Conservation (phyloP, 2,113 vertebrate genomes). For the Ceuthmochares aereus region DNA sequence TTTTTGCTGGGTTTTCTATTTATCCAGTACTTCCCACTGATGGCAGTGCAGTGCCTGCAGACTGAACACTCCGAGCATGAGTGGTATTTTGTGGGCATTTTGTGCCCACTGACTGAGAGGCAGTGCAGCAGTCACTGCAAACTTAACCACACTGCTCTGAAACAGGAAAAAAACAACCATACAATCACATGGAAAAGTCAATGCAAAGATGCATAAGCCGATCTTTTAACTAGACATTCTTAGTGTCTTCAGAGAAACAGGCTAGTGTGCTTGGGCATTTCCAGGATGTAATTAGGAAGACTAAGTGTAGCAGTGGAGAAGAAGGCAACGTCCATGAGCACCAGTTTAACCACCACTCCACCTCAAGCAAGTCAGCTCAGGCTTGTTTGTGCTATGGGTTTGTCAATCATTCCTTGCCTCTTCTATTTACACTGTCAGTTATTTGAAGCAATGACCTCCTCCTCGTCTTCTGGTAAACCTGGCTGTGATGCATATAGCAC, state of each 20-base stretch:
- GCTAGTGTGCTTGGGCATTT: background rate
- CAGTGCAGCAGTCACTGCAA: accelerated
- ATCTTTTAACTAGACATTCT: background rate
- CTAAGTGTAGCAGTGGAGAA: background rate
- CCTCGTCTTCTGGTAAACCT: accelerated
- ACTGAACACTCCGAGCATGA: accelerated
- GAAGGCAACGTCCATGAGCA: background rate
- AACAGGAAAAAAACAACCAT: background rate
- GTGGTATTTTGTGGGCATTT: background rate
- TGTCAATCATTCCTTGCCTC: background rate
- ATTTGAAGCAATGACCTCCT: background rate
- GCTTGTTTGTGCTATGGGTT: background rate
- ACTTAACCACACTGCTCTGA: background rate
- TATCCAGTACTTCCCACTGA: background rate
- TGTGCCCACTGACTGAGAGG: background rate
- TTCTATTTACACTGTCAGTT: background rate
- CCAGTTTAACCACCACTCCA: background rate
- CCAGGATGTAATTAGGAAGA: background rate
- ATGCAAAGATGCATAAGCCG: background rate
- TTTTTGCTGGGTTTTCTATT: background rate
- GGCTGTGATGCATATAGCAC: background rate
- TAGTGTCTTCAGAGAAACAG: background rate
- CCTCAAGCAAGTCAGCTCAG: background rate
- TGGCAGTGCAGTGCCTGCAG: background rate
- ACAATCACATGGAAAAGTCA: background rate